Evolutionary conservation across 2,113 vertebrate genomes (phyloP).

Genomic region (Rhadina sibilatrix): DNA sequence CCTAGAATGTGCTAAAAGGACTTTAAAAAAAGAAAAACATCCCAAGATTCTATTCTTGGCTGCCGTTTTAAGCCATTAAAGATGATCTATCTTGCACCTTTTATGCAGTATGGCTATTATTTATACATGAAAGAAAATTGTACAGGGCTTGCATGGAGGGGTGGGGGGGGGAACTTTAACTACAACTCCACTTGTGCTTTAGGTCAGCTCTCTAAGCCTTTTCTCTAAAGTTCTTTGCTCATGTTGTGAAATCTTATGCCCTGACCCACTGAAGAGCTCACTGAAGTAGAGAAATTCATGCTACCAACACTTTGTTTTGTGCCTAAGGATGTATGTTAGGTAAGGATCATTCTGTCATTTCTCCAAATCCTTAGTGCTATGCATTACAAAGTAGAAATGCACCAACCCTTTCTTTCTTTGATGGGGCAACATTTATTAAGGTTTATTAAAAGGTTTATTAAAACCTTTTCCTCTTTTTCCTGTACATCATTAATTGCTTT

Average conservation of each 20-base stretch:
- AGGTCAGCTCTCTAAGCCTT: not conserved
- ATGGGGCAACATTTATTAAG: not conserved
- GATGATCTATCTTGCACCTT: slow-evolving; percentile 31
- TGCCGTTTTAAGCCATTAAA: slow-evolving; percentile 23
- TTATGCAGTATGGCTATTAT: slow-evolving; percentile 16
- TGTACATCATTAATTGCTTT: not conserved
- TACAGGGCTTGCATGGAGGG: not conserved
- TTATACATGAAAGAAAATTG: slow-evolving; percentile 45
- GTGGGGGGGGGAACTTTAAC: not conserved
- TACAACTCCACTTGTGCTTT: not conserved
- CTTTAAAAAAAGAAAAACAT: not conserved
- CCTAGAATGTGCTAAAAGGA: slow-evolving; percentile 49
- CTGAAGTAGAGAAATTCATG: not conserved
- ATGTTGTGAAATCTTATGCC: not conserved
- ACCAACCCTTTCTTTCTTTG: not conserved
- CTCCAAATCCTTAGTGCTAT: not conserved
- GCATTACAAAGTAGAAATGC: not conserved
- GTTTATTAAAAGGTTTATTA: not conserved
- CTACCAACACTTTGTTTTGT: not conserved
- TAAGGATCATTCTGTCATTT: not conserved
- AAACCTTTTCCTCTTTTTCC: not conserved
- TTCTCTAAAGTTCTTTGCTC: not conserved
- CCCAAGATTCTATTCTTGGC: not conserved
- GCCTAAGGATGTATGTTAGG: not conserved
- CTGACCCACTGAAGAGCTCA: not conserved